Conservation (phyloP, 2,888 invertebrate species). For the Amiota minor region DNA sequence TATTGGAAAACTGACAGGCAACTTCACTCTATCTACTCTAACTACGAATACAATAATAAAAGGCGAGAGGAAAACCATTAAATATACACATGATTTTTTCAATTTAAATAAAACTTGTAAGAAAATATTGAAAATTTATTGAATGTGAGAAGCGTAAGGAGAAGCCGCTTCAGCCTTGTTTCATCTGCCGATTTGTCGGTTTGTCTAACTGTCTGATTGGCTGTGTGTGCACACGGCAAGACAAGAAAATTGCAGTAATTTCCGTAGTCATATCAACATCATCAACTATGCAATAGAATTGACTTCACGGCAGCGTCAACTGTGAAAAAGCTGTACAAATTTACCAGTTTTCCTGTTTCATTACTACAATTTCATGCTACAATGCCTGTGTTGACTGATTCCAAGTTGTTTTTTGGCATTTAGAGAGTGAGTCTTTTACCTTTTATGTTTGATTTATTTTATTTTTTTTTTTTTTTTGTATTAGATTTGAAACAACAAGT, state of each 20-base stretch:
- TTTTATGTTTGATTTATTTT: neutral
- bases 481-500: neutral
- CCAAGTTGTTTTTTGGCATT: neutral
- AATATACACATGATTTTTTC: too few species aligned
- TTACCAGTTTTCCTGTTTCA: constrained; percentile 27
- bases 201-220: constrained; percentile 19
- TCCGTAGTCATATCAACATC: constrained; percentile 45
- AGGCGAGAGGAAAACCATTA: too few species aligned
- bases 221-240: constrained; percentile 33
- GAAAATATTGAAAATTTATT: constrained; percentile 26
- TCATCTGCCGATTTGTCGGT: neutral
- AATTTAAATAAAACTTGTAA: neutral
- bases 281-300: neutral
- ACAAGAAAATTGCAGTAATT: constrained; percentile 62
- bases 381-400: constrained; percentile 14
- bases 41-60: too few species aligned
- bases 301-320: neutral
- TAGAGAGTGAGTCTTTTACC: too few species aligned
- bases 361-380: neutral
- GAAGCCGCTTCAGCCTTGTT: neutral
- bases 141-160: constrained; percentile 11
- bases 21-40: neutral
- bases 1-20: neutral
- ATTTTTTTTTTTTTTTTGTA: neutral
- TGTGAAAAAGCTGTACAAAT: constrained; percentile 15